Percentiles rank a stretch among this genome's conserved stretches.
Evolutionary conservation across 2,888 invertebrate species (phyloP).

Genomic region (Esperia sulphurella): DNA sequence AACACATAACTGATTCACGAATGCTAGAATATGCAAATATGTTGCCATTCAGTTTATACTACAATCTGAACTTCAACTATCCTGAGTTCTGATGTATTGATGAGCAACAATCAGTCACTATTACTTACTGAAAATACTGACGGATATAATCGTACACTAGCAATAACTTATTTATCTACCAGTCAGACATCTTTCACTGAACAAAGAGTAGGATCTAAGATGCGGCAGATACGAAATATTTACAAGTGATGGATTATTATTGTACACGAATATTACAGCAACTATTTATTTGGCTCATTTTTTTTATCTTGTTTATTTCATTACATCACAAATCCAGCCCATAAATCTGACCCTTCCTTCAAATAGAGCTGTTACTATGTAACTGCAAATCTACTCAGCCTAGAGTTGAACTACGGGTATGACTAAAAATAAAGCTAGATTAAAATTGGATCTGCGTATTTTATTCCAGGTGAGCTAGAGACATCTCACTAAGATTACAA

Average conservation of each 20-base stretch:
- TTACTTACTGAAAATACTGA: not conserved
- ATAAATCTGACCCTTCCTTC: not conserved
- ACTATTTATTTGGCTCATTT: not conserved
- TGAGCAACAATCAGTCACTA: conserved; percentile 2
- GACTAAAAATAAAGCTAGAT: too few species aligned
- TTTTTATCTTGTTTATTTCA: not conserved
- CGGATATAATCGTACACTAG: not conserved
- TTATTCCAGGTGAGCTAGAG: too few species aligned
- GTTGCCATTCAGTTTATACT: too few species aligned
- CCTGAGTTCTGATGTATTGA: not conserved
- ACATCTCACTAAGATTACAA: too few species aligned
- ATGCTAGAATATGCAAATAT: not conserved
- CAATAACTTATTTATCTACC: conserved; percentile 7
- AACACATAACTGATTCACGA: conserved; percentile 12
- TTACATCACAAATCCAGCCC: not conserved
- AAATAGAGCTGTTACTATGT: too few species aligned
- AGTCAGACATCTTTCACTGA: conserved; percentile 25
- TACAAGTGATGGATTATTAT: conserved; percentile 11
- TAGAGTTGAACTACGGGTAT: too few species aligned
- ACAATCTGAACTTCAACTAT: not conserved
- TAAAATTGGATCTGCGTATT: too few species aligned
- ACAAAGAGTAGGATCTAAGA: conserved; percentile 45
- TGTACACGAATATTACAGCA: not conserved
- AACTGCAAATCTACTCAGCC: too few species aligned
- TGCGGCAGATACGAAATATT: conserved; percentile 31